Base-by-base conservation (phyloP, 2,888 invertebrate genomes). In the Erebia epiphron region DNA sequence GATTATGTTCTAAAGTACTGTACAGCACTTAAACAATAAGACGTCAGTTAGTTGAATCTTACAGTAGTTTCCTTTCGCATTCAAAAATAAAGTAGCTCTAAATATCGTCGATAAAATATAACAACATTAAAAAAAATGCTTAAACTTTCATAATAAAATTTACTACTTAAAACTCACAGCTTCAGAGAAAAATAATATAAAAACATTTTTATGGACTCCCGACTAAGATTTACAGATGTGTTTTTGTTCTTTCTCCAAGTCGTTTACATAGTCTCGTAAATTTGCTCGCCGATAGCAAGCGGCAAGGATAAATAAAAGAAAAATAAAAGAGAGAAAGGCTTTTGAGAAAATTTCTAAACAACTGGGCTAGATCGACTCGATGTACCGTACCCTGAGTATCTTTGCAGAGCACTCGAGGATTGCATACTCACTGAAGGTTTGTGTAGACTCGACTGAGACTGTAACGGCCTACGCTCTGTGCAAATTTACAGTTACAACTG, bases 371-470 rank as follows among this genome's bases (percentile, higher is more conserved):
- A 64, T 49, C 67, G 61, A 67, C 49, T 73, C 64, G 56, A 61
- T 57, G 69, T 70, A 61, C 58, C 54, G 43, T 46, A 67, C 58
- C 58, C 9, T 67, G 65, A 68, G 74, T 71, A 57, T 71, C 74
- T 75, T 74, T 72, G 68, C 71, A 58, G 7, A 71, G 63, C 69
- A 68, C 74, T 70, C 63, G 66, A 52, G 61, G 41, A 61, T 67
- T 62, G 74, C 73, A 71, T 71, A 57, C 67, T 68, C 71, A 54
- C 16, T 18, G 56, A 21, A 61, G 21, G 21, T 57, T 57, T 61
- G 46, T 60, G 21, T 9, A 50, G 62, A 54, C 11, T 65, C 56
- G 14, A 21, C 54, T 43, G 65, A 56, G 65, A 56, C 43, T 56
- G 18, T 52, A 65, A 41, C 43, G 43, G 43, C 65, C 65, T 56